Base-by-base conservation (phyloP, 1,140 invertebrate genomes). In the Drosophila virilis region DNA sequence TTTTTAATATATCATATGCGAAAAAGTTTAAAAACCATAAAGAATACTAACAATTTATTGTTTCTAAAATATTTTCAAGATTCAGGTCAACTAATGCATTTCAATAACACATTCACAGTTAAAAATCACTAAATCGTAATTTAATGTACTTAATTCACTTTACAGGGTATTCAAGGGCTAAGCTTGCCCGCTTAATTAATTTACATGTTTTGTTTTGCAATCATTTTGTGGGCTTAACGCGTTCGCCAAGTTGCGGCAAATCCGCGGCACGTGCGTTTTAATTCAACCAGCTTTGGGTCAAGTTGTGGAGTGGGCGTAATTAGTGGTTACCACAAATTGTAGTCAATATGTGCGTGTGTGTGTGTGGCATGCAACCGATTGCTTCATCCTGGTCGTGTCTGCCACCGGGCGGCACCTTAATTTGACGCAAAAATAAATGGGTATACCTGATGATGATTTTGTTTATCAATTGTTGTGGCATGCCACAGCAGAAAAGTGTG, bases 331-430 rank as follows among this genome's bases (percentile, higher is more conserved):
- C 45, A 50, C 40, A 51, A 37, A 32, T 54, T 62, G 46, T 57
- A 55, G 40, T 37, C 10, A 43, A 46, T 46, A 48, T 46, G 17
- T 48, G 13, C 22, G 37, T 43, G 17, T 32, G 4, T 35, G 13
- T 43, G 40, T 15, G 45, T 55, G 35, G 60, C 12, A 59, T 42
- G 59, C 28, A 12, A 33, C 8, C 54, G 45, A 40, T 54, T 59
- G 57, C 38, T 35, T 40, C 13, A 59, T 40, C 35, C 42, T 28
- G 67, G 57, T 46, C 61, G 80, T 84, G 80, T 50, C 73, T 77
- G 80, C 77, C 81, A 84, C 77, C 65, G 77, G 22, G 68, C 71
- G 74, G 81, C 77, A 84, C 80, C 80, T 73, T 85, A 80, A 84
- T 77, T 80, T 80, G 80, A 76, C 61, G 57, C 17, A 17, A 73